Evolutionary conservation across 2,888 invertebrate genomes (phyloP).

Genomic region (Escarpia spicata): DNA sequence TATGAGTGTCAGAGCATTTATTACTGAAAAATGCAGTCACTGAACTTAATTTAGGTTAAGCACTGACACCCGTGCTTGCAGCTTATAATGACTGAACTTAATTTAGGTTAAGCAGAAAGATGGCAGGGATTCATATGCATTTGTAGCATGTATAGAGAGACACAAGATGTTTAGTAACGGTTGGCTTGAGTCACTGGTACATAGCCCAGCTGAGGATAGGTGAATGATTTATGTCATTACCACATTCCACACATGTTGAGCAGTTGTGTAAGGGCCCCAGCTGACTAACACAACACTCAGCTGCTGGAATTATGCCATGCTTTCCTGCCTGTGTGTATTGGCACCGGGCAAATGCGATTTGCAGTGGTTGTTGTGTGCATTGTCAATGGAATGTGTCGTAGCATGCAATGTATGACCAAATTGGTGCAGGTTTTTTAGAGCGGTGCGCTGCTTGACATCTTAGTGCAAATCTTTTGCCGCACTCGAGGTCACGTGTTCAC

Average conservation of each 20-base stretch:
- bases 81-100: too few species aligned
- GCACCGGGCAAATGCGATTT: not conserved
- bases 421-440: not conserved
- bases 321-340: not conserved
- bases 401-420: not conserved
- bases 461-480: not conserved
- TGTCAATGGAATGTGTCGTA: slow-evolving; percentile 10
- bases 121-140: not conserved
- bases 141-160: not conserved
- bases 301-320: not conserved
- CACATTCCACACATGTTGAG: not conserved
- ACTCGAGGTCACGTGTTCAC: not conserved
- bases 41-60: too few species aligned
- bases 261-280: not conserved
- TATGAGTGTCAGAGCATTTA: too few species aligned
- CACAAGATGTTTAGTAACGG: not conserved
- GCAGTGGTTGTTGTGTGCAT: not conserved
- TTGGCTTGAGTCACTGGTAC: not conserved
- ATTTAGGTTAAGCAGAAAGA: too few species aligned
- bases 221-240: slow-evolving; percentile 4
- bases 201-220: not conserved
- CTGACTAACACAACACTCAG: not conserved
- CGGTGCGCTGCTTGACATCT: not conserved
- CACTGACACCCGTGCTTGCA: too few species aligned
- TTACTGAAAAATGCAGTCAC: too few species aligned